Evolutionary conservation across 2,113 vertebrate species (phyloP), one percentile per base, ranked within the genome.

Genomic region (Xiphophorus couchianus): DNA sequence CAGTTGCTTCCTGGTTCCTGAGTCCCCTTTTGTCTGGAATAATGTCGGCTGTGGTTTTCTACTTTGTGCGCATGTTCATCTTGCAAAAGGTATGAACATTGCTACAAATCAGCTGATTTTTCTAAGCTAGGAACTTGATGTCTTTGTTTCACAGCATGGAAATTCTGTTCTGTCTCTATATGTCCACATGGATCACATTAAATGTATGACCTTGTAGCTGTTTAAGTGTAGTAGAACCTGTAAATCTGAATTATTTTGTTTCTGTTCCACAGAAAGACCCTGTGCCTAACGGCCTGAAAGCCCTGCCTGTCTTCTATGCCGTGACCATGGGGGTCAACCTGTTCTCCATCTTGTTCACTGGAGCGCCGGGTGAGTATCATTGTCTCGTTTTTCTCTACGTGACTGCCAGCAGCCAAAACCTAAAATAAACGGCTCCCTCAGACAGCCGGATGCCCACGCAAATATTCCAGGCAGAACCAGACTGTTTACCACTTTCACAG

Each of bases 1-100:
- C 91, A 99, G 98, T 99, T 91, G 84, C 84, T 69, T 99, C 98
- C 75, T 99, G 98, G 98, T 99, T 99, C 92, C 90, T 99, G 82
- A 99, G 98, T 1, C 98, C 98, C 1, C 94, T 99, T 62, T 94
- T 99, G 65, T 99, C 98, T 31, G 98, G 98, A 71, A 92, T 97
- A 76, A 98, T 96, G 96, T 99, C 98, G 70, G 97, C 92, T 29
- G 0, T 96, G 79, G 94, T 99, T 62, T 99, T 99, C 93, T 98
- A 96, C 93, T 89, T 98, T 0, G 96, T 99, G 82, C 95, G 91
- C 15, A 90, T 88, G 70, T 95, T 98, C 94, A 99, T 99, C 73
- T 94, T 99, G 51, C 80, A 61, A 7, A 98, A 99, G 97, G 98
- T 99, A 95, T 95, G 88, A n/a, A 17, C 1, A 17, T 58, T 58